Evolutionary conservation across 2,113 vertebrate species (phyloP), one percentile per base, ranked within the genome.

Genomic region (Scomber japonicus): DNA sequence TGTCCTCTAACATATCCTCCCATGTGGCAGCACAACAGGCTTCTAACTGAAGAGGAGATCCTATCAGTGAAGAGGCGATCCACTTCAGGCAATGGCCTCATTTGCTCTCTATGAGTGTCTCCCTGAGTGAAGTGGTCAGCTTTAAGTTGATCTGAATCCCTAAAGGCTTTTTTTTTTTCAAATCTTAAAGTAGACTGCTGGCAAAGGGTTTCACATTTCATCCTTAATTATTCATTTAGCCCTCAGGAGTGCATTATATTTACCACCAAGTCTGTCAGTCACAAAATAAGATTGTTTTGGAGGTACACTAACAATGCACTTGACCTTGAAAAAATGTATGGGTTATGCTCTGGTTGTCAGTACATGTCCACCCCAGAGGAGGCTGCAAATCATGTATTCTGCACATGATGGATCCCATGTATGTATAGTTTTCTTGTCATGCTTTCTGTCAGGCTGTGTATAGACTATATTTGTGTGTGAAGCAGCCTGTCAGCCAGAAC

Each of bases 171-270:
- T 70, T 35, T 35, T 35, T 40, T 8, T 54, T 73, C 53, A 80
- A 82, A 80, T 77, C 66, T 19, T 62, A 54, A 84, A 81, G 59
- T 72, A 67, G 67, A 63, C 71, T 86, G 40, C 74, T 82, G 73
- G 78, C 78, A 76, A 64, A 3, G 59, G 27, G 72, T 45, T 49
- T 21, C 46, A 57, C 73, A 61, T 4, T 46, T 57, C 55, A 31
- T 21, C 49, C 35, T 85, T 69, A 78, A 88, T 89, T 89, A 84
- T 88, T 80, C 48, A 87, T 70, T 67, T 59, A 21, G 72, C 70
- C 8, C 27, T 5, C 7, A 16, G 54, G 78, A 80, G 19, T 49
- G 53, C 3, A 50, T 81, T 85, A 68, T 77, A 70, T 89, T 67
- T 77, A 79, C 68, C 85, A 53, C 56, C 54, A 45, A 35, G 15